Evolutionary conservation across 2,888 invertebrate genomes (phyloP), one percentile per base, ranked within the genome.

Genomic region (Criorhina ranunculi): DNA sequence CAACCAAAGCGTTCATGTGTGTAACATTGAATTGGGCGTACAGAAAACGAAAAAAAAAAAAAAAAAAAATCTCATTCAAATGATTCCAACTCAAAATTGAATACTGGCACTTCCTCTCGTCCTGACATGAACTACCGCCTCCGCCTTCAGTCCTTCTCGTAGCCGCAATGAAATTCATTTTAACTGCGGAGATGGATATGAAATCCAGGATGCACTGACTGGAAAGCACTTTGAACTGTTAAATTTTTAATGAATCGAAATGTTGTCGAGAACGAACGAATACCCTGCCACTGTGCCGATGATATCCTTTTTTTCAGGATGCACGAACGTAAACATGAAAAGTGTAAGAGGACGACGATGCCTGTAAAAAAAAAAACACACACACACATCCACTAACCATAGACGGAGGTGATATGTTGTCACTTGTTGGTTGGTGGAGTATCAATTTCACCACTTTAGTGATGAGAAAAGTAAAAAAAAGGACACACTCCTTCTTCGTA

Each of bases 171-270:
- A 85, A 85, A 85, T 85, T 85, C 80, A 85, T 85, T 85, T 85
- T 79, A 85, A 77, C 80, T 78, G 73, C 17, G 57, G 73, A 70
- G 72, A 73, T 72, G 77, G 77, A 85, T 77, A 77, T 76, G 81
- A 73, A 73, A 81, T 81, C 85, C 86, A 75, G 86, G 86, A 87
- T 87, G 87, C 88, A 88, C 88, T 88, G 88, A 87, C 89, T 88
- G 88, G 88, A 89, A 89, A 90, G 90, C 90, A 90, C 90, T 90
- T 91, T 91, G 90, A 90, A 90, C 90, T 91, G 90, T 89, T 90
- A 89, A 91, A 90, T 90, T 91, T 90, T 90, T 91, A 90, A 90
- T 90, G 90, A 90, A 90, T 90, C 90, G 90, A 90, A 90, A 90
- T 88, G 87, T 88, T 89, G 88, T 86, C 88, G 82, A 73, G 72